Percentiles rank a stretch among this genome's conserved stretches.
Evolutionary conservation across 1,140 invertebrate genomes (phyloP).

Genomic region (Pachyrhynchus sulphureomaculatus): DNA sequence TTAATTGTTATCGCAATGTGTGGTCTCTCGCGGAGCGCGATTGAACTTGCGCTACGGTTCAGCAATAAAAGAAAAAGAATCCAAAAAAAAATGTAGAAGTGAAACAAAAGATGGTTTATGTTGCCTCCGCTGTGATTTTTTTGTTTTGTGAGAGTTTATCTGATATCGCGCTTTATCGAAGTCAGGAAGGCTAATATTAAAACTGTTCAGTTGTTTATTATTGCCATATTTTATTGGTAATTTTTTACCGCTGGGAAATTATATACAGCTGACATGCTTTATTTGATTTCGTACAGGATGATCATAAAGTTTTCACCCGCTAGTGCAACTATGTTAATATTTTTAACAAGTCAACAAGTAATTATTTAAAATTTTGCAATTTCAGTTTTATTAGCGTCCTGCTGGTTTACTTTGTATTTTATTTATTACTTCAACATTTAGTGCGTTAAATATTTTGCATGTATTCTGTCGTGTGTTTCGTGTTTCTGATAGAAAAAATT

Average conservation of each 20-base stretch:
- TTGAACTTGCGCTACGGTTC: slow-evolving; percentile 29
- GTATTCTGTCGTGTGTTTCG: too few relatives aligned
- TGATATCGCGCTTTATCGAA: slow-evolving; percentile 24
- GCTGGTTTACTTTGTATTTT: too few relatives aligned
- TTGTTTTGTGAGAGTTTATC: slow-evolving; percentile 18
- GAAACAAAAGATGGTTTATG: slow-evolving; percentile 34
- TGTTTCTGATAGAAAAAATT: too few relatives aligned
- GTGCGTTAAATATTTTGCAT: too few relatives aligned
- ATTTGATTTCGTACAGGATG: too few relatives aligned
- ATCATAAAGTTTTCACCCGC: too few relatives aligned
- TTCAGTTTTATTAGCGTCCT: too few relatives aligned
- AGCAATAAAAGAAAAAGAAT: slow-evolving; percentile 31
- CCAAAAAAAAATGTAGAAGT: slow-evolving; percentile 18
- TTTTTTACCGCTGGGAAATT: slow-evolving; percentile 9
- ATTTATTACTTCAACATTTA: too few relatives aligned
- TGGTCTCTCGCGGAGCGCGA: slow-evolving; percentile 33
- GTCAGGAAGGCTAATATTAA: slow-evolving; percentile 19
- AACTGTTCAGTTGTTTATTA: slow-evolving; percentile 12
- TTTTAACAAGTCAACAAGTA: too few relatives aligned
- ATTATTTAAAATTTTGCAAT: too few relatives aligned
- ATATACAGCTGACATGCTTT: background rate
- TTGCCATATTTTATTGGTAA: slow-evolving; percentile 18
- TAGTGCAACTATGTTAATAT: too few relatives aligned
- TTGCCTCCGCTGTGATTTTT: slow-evolving; percentile 17
- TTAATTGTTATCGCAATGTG: slow-evolving; percentile 36